Conservation (phyloP, 2,888 invertebrate species). For the Caenorhabditis virilis region DNA sequence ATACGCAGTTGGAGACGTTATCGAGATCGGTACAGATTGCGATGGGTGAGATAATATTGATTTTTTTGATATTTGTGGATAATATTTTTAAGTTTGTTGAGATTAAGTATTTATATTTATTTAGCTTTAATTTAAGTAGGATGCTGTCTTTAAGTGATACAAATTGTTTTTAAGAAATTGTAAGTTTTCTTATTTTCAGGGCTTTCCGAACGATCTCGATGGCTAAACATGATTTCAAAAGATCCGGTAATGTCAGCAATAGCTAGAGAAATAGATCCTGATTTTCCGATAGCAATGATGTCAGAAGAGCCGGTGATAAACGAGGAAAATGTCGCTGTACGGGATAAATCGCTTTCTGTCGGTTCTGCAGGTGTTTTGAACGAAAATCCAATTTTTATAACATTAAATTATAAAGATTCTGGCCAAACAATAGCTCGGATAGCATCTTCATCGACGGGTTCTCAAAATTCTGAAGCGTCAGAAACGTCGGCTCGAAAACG, state of each 20-base stretch:
- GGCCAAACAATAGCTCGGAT: too few relatives aligned
- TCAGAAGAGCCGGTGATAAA: too few relatives aligned
- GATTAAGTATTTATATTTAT: too few relatives aligned
- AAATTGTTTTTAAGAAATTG: background rate
- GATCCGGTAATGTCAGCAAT: conserved; percentile 33
- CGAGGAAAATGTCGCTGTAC: too few relatives aligned
- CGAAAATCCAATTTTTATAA: too few relatives aligned
- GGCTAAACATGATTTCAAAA: conserved; percentile 38
- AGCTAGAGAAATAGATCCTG: conserved; percentile 10
- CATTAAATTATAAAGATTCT: too few relatives aligned
- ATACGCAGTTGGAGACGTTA: conserved; percentile 25
- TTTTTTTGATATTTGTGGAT: too few relatives aligned
- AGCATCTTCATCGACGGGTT: too few relatives aligned
- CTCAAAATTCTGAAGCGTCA: background rate
- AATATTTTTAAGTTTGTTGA: too few relatives aligned
- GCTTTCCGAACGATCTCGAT: conserved; percentile 35
- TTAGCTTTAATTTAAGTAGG: too few relatives aligned
- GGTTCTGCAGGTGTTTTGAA: background rate
- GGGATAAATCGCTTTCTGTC: background rate
- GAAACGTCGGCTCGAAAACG: background rate
- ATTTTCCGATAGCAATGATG: background rate
- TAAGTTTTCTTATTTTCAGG: conserved; percentile 1
- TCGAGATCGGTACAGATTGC: conserved; percentile 30
- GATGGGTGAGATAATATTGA: too few relatives aligned
- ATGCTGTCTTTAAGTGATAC: background rate